Percentiles rank a stretch among this genome's conserved stretches.
phyloP scores from a whole-genome alignment of 1,140 invertebrate genomes.

The Chironomus tepperi region DNA sequence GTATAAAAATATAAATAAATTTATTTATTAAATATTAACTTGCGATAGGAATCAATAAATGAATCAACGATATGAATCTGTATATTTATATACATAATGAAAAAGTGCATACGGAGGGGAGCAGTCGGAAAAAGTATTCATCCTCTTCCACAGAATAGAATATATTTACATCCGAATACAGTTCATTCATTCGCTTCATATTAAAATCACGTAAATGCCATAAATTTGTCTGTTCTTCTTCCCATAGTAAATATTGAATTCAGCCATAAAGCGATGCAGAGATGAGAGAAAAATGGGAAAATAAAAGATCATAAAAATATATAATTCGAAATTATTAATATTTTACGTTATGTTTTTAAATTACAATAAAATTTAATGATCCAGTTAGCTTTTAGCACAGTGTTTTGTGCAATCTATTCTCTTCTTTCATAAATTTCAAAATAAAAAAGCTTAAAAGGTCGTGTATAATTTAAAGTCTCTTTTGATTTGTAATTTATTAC shows the following conservation, averaged over 20 bases:
- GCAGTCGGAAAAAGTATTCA: neutral
- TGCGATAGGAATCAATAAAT: neutral
- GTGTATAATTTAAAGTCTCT: no score
- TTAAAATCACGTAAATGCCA: conserved; percentile 13
- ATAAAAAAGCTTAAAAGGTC: no score
- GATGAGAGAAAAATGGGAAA: neutral
- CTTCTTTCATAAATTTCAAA: no score
- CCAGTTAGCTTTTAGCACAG: neutral
- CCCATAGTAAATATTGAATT: conserved; percentile 14
- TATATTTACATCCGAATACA: neutral
- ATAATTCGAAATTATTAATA: neutral
- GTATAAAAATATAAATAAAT: neutral
- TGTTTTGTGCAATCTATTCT: no score
- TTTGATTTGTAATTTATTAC: no score
- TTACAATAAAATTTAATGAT: conserved; percentile 19
- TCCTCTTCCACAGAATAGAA: neutral
- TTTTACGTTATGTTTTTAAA: conserved; percentile 18
- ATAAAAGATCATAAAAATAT: conserved; percentile 11
- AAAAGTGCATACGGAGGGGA: neutral
- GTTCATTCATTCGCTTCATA: conserved; percentile 7
- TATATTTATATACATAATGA: neutral
- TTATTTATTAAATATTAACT: conserved; percentile 10
- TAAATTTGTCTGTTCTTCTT: conserved; percentile 1
- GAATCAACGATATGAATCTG: no score
- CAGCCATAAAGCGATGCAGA: neutral